Conservation (phyloP, 23 tunicate species). For the Halocynthia roretzi region DNA sequence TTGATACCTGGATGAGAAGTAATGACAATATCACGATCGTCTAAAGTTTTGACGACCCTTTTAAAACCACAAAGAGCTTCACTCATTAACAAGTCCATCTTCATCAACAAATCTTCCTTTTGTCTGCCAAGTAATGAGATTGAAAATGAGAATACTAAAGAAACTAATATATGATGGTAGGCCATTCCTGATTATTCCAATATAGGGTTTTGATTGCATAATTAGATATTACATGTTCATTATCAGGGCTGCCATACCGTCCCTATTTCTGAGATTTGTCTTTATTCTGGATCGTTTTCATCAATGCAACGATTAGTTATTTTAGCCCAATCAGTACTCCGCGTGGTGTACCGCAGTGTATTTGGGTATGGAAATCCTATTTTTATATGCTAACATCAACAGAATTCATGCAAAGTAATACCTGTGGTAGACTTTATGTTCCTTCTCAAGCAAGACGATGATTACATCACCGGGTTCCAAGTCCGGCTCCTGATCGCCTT, state of each 20-base stretch:
- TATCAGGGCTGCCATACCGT: too few species aligned
- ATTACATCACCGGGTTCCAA: conserved; percentile 90
- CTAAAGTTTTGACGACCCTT: conserved; percentile 68
- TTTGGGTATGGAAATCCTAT: too few species aligned
- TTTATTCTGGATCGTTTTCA: too few species aligned
- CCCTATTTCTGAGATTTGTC: too few species aligned
- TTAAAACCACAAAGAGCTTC: conserved; percentile 91
- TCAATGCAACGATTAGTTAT: too few species aligned
- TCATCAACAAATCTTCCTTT: conserved; percentile 84
- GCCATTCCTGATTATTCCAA: too few species aligned
- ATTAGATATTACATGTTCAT: too few species aligned
- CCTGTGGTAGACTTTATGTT: conserved; percentile 65
- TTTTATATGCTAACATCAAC: neutral
- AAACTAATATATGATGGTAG: too few species aligned
- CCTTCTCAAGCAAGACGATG: conserved; percentile 70
- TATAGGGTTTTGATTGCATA: too few species aligned
- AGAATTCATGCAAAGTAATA: conserved; percentile 6
- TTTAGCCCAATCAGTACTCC: too few species aligned
- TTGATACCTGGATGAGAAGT: conserved; percentile 58
- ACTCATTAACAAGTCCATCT: conserved; percentile 83
- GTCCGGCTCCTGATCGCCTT: conserved; percentile 94
- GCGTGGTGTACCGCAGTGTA: too few species aligned
- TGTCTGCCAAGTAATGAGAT: conserved; percentile 23
- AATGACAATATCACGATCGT: conserved; percentile 71
- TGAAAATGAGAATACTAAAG: too few species aligned